These are phyloP conservation scores for Brenthis ino DNA, from an alignment of 2,888 invertebrate species.

Conservation along the genomic window DNA sequence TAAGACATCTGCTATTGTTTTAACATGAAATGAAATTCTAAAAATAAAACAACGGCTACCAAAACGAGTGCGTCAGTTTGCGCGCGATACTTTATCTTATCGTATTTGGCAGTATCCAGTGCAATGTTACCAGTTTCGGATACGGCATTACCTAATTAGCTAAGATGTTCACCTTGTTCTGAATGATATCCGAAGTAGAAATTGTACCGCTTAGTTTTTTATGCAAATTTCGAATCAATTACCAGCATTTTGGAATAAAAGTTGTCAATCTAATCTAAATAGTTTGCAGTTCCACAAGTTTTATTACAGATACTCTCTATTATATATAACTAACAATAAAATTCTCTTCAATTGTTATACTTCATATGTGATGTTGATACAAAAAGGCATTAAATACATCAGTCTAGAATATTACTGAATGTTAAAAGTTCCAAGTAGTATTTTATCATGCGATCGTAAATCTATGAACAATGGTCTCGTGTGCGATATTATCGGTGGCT, in stretches of 20 bases:
- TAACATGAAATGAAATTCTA: not conserved
- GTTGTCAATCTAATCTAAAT: not conserved
- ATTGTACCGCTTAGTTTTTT: not conserved
- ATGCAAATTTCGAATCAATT: no score
- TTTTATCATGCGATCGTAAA: slow-evolving; percentile 41
- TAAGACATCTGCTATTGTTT: no score
- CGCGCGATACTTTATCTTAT: slow-evolving; percentile 33
- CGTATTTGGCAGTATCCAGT: slow-evolving; percentile 31
- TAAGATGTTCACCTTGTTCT: slow-evolving; percentile 26
- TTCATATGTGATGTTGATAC: not conserved
- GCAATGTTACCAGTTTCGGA: slow-evolving; percentile 15
- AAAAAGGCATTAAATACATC: slow-evolving; percentile 15
- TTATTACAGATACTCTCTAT: not conserved
- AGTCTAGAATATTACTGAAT: slow-evolving; percentile 11
- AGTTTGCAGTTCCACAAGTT: not conserved
- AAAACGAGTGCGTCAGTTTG: slow-evolving; percentile 6
- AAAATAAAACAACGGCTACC: not conserved
- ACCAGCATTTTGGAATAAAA: not conserved
- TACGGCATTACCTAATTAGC: slow-evolving; percentile 13
- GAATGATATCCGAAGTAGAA: slow-evolving; percentile 12
- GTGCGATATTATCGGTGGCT: slow-evolving; percentile 53
- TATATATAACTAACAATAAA: not conserved
- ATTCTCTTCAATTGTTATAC: slow-evolving; percentile 15
- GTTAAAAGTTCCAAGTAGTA: slow-evolving; percentile 24
- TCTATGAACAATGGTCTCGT: slow-evolving; percentile 48